A percentile compares a stretch with the other conserved stretches of the same genome.
Conservation (phyloP, 2,797 vertebrate genomes). For the Sylvia borin region DNA sequence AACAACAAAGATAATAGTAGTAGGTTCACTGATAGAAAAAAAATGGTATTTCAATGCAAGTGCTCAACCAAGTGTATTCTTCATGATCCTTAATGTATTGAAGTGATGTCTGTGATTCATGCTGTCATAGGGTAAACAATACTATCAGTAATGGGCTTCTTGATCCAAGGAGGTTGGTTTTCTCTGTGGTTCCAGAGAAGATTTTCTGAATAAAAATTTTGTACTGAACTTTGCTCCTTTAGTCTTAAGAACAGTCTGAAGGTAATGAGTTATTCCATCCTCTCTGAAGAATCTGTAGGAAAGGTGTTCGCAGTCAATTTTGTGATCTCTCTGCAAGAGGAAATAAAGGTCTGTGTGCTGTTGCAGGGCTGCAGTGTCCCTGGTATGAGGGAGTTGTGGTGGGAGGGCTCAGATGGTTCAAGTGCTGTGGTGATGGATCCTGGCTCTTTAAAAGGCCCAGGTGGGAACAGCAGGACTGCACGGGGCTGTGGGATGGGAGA, state of each 20-base stretch:
- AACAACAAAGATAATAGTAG: not conserved
- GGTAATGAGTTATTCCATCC: not conserved
- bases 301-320: not conserved
- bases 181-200: not conserved
- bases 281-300: not conserved
- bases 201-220: not conserved
- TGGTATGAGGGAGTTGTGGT: not conserved
- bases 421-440: not conserved
- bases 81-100: not conserved
- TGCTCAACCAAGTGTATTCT: not conserved
- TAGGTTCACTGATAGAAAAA: not conserved
- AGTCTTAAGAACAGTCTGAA: not conserved
- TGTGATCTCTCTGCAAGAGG: not conserved
- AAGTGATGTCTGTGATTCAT: not conserved
- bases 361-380: not conserved
- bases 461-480: not conserved
- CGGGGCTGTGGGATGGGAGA: not conserved
- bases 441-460: not conserved
- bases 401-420: not conserved
- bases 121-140: not conserved
- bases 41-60: not conserved
- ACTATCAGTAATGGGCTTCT: not conserved
- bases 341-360: not conserved
- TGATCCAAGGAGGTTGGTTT: not conserved
- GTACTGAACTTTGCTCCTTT: not conserved